These are phyloP conservation scores for Pan troglodytes DNA, from an alignment of 2,113 vertebrate genomes.

Conservation along the genomic window NHGRI_mPanTro3-v2.1_pri NC_072404.2:12476501-12477000, in stretches of 20 bases:
- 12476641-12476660: not conserved
- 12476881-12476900: not conserved
- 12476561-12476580: not conserved
- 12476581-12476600: no score
- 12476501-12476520: not conserved
- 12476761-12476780: no score
- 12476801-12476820: not conserved
- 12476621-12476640: not conserved
- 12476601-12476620: not conserved
- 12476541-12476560: accelerated
- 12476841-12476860: not conserved
- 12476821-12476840: not conserved
- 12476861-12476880: accelerated
- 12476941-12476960: not conserved
- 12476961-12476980: not conserved
- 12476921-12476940: not conserved
- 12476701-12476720: accelerated
- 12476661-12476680: no score
- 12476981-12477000: accelerated
- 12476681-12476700: not conserved
- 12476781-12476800: not conserved
- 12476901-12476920: not conserved
- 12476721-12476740: accelerated
- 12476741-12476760: no score
- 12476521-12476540: not conserved